A percentile compares a stretch with the other conserved stretches of the same genome.
Evolutionary conservation across 2,888 invertebrate genomes (phyloP).

Genomic region (Eupithecia vulgata): DNA sequence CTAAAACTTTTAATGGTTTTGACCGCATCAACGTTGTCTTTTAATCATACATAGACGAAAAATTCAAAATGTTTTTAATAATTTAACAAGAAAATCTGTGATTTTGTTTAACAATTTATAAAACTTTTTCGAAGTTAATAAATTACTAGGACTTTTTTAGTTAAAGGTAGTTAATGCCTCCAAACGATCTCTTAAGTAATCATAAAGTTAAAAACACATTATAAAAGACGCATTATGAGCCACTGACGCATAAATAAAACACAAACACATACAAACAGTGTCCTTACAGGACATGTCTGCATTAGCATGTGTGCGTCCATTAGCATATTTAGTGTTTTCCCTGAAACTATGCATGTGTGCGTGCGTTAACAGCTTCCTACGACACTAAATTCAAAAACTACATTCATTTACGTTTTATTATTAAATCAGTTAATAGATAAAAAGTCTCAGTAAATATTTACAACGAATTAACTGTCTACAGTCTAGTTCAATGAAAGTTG

Average conservation of each 20-base stretch:
- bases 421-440: conserved; percentile 22
- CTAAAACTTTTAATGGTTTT: no score
- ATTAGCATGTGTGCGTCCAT: conserved; percentile 41
- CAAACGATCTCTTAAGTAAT: conserved; percentile 18
- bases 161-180: conserved; percentile 1
- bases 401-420: neutral
- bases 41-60: no score
- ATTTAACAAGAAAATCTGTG: no score
- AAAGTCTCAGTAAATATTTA: conserved; percentile 37
- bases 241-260: conserved; percentile 32
- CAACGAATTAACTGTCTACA: conserved; percentile 30
- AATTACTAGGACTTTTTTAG: neutral
- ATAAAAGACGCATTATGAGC: conserved; percentile 54
- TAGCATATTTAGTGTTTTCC: conserved; percentile 43
- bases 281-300: conserved; percentile 40
- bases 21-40: no score
- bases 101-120: no score
- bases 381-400: neutral
- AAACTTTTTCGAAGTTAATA: neutral
- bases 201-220: conserved; percentile 43
- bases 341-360: conserved; percentile 46
- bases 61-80: no score
- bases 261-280: conserved; percentile 22
- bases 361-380: conserved; percentile 9
- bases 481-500: conserved; percentile 51